These are phyloP conservation scores for Cyprinus carpio DNA, from an alignment of 2,113 vertebrate species.

Conservation along the genomic window DNA sequence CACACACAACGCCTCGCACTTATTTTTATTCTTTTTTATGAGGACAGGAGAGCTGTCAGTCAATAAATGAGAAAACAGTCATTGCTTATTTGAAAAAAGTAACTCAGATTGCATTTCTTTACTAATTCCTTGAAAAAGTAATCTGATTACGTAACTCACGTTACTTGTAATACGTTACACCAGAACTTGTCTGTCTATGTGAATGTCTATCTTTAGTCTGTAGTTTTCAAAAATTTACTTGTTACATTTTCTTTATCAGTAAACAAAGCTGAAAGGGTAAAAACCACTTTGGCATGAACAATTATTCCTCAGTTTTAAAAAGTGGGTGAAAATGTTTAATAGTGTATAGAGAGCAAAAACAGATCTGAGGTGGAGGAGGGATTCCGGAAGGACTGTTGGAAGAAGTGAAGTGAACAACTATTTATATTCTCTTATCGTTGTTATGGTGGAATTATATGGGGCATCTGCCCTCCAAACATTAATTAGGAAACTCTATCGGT, in stretches of 20 bases:
- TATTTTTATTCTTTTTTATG: no score
- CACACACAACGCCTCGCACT: no score
- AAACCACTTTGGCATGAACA: background rate
- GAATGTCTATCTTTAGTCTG: no score
- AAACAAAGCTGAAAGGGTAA: background rate
- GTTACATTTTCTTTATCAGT: background rate
- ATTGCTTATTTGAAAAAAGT: no score
- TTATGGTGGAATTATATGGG: conserved; percentile 10
- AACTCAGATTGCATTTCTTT: no score
- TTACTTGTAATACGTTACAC: no score
- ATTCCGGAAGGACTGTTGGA: conserved; percentile 16
- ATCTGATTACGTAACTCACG: no score
- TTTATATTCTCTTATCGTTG: conserved; percentile 16
- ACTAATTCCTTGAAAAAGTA: no score
- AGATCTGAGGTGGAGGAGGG: background rate
- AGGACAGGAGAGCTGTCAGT: no score
- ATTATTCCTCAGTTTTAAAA: background rate
- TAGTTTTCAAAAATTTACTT: background rate
- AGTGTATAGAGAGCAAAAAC: background rate
- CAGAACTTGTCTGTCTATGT: background rate
- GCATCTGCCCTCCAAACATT: background rate
- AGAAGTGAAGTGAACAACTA: conserved; percentile 20
- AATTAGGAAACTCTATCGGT: background rate
- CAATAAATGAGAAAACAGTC: no score
- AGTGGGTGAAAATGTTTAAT: background rate